Conservation (phyloP, 2,797 vertebrate species). For the Synaphobranchus kaupii region DNA sequence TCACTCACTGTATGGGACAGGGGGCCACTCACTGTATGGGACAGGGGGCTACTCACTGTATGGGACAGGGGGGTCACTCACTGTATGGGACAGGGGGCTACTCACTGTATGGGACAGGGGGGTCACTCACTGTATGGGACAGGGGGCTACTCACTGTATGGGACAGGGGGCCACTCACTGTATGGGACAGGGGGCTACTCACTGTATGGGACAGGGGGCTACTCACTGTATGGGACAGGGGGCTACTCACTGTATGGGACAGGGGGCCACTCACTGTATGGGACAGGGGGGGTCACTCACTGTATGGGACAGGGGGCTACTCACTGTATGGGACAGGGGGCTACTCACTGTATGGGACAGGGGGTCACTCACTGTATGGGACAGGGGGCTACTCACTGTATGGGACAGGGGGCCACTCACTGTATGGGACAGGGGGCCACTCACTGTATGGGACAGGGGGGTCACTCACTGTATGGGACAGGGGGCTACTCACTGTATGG, state of each 20-base stretch:
- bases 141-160: conserved; percentile 69
- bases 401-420: conserved; percentile 63
- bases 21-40: conserved; percentile 67
- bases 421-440: conserved; percentile 67
- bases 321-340: conserved; percentile 67
- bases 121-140: no score
- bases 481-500: conserved; percentile 70
- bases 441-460: conserved; percentile 67
- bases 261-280: conserved; percentile 69
- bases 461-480: conserved; percentile 67
- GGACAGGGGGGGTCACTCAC: no score
- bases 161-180: conserved; percentile 61
- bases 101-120: conserved; percentile 67
- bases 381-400: conserved; percentile 70
- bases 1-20: conserved; percentile 69
- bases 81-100: conserved; percentile 67
- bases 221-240: conserved; percentile 67
- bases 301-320: conserved; percentile 67
- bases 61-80: conserved; percentile 63
- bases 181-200: conserved; percentile 69
- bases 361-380: conserved; percentile 67
- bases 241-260: conserved; percentile 69
- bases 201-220: conserved; percentile 67
- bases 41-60: conserved; percentile 70
- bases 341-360: conserved; percentile 69